phyloP scores from a whole-genome alignment of 2,888 invertebrate species.

The Odontomyia ornata region DNA sequence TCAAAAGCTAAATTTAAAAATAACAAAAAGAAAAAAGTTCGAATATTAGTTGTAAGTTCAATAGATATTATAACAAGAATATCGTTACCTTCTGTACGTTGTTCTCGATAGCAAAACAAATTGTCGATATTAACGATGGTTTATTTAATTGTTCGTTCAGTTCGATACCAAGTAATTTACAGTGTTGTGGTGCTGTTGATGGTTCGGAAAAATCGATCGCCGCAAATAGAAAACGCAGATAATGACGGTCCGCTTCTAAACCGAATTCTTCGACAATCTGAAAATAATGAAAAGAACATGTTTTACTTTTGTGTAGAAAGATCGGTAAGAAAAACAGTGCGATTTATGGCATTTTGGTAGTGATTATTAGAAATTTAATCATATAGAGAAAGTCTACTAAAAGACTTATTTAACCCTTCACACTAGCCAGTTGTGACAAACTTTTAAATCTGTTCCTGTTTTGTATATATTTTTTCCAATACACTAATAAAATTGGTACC shows the following conservation, averaged over 20 bases:
- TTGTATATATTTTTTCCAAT: too few species aligned
- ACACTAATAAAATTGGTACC: too few species aligned
- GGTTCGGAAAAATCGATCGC: conserved; percentile 82
- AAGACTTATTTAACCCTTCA: too few species aligned
- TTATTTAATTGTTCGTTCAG: conserved; percentile 81
- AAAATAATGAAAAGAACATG: conserved; percentile 54
- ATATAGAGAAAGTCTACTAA: too few species aligned
- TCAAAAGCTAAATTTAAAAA: conserved; percentile 71
- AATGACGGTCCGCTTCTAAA: conserved; percentile 96
- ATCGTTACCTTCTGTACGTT: conserved; percentile 75
- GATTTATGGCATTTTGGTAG: not conserved
- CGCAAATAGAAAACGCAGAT: conserved; percentile 93
- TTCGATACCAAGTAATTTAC: conserved; percentile 81
- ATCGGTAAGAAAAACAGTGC: not conserved
- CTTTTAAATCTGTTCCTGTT: too few species aligned
- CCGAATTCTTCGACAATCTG: conserved; percentile 92
- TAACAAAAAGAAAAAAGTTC: not conserved
- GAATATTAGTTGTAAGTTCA: not conserved
- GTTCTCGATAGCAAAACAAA: conserved; percentile 88
- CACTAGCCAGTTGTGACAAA: too few species aligned
- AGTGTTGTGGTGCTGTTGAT: conserved; percentile 71
- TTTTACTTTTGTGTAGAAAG: too few species aligned
- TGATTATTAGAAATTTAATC: too few species aligned
- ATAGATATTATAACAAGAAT: not conserved
- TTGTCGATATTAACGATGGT: conserved; percentile 85